Base-by-base conservation (phyloP, 1,140 invertebrate species). In the Panagrolaimus sp. region DNA sequence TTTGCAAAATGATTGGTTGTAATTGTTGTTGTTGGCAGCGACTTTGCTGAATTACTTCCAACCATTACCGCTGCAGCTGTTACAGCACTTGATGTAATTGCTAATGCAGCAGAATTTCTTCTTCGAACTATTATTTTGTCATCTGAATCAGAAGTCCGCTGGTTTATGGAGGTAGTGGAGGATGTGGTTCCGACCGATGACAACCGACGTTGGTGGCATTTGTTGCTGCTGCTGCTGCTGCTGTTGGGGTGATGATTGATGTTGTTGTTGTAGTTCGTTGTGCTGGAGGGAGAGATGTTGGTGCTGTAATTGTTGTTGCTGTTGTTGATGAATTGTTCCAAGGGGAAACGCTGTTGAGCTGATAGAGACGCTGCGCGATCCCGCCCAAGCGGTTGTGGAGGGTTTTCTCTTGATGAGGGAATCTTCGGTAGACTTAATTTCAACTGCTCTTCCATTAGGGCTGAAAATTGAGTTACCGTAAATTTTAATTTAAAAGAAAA, bases 1-100 rank as follows among this genome's bases (percentile, higher is more conserved):
- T 24, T 71, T 5, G 3, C 72, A n/a, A 12, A 15, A 14, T 24
- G 12, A 14, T 46, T 69, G 70, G 69, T 72, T 55, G 21, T 72
- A n/a, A 38, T 43, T 46, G 12, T n/a, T 32, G 24, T 72, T 9
- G 15, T 65, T 43, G 6, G 52, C 32, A 12, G n/a, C n/a, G n/a
- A n/a, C 47, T 38, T 28, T 48, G 68, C 28, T 48, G 71, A 2
- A 12, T 38, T 67, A 28, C 24, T 64, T n/a, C 58, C 38, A 32
- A 21, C 63, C 44, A 28, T 65, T 26, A 24, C 21, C 17, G 52
- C 52, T 21, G 52, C 52, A 21, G 52, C 21, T 58, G 52, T 28
- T 26, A 58, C 21, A 28, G 52, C 21, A 58, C 28, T 21, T 26
- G 26, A 48, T 46, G 44, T 66, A 28, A 17, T 38, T 21, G 6